Percentiles rank a stretch among this genome's conserved stretches.
Evolutionary conservation across 2,797 vertebrate genomes (phyloP).

Genomic region (Sebastes hopkinsi): DNA sequence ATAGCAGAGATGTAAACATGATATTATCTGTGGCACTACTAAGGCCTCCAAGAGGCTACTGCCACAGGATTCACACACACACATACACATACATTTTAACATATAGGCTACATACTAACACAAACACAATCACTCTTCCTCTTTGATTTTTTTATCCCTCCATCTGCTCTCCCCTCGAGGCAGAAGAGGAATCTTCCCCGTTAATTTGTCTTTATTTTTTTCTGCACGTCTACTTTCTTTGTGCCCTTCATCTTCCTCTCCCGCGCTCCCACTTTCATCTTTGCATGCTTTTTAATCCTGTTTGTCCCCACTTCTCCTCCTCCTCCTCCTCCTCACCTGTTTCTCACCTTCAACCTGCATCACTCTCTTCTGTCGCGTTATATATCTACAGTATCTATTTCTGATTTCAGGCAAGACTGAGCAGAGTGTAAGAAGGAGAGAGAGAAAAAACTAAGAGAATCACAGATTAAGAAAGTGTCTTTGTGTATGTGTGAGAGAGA

Average conservation of each 20-base stretch:
- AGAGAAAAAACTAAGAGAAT: constrained; percentile 5
- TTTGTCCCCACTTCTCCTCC: constrained; percentile 31
- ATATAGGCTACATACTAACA: not conserved
- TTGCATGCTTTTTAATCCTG: constrained; percentile 55
- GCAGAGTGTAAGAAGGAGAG: not conserved
- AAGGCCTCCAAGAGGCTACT: not conserved
- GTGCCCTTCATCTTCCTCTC: constrained; percentile 42
- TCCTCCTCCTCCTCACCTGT: constrained; percentile 26
- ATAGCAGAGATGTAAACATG: constrained; percentile 40
- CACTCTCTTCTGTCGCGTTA: not conserved
- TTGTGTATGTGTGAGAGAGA: not conserved
- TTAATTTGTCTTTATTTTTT: constrained; percentile 5
- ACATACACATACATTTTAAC: not conserved
- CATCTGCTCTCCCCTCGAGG: constrained; percentile 45
- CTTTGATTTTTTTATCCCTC: constrained; percentile 51
- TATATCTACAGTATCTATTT: constrained; percentile 14
- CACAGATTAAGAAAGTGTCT: constrained; percentile 10
- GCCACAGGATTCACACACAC: constrained; percentile 15
- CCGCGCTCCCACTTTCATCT: constrained; percentile 44
- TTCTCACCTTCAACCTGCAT: constrained; percentile 39
- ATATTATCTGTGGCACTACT: constrained; percentile 38
- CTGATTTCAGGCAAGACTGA: constrained; percentile 10
- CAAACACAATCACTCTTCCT: constrained; percentile 5
- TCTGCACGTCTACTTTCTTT: constrained; percentile 14
- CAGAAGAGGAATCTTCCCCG: not conserved